phyloP scores from a whole-genome alignment of 2,888 invertebrate species.

The Caenorhabditis sp. region DNA sequence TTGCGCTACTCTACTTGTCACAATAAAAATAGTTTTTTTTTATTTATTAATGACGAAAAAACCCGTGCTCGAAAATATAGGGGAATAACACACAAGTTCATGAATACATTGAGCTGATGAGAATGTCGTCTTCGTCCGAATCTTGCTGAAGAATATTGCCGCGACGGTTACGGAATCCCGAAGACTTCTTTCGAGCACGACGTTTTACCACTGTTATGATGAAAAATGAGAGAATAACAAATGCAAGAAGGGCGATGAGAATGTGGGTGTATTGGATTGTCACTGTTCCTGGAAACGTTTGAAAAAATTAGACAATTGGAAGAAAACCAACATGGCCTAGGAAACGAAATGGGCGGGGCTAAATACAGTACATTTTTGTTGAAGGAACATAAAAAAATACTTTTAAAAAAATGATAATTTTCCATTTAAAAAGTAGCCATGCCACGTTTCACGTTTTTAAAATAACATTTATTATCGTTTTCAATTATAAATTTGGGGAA shows the following conservation, averaged over 20 bases:
- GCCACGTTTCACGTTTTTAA: no score
- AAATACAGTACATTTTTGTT: no score
- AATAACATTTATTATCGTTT: no score
- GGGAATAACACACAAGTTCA: constrained; percentile 17
- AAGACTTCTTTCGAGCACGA: constrained; percentile 30
- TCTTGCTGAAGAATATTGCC: constrained; percentile 45
- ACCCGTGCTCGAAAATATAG: no score
- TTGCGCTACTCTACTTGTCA: neutral
- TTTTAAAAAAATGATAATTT: no score
- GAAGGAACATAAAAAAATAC: no score
- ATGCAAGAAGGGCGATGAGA: constrained; percentile 20
- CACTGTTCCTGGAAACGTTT: constrained; percentile 25
- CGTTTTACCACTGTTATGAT: constrained; percentile 33
- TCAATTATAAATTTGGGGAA: no score
- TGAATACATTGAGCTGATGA: constrained; percentile 67
- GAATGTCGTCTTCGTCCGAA: constrained; percentile 66
- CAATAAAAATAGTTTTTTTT: neutral
- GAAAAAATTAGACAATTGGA: no score
- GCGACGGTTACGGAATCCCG: constrained; percentile 45
- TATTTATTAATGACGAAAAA: constrained; percentile 2
- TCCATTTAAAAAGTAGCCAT: no score
- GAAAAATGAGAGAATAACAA: constrained; percentile 25
- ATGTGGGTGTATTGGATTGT: constrained; percentile 38
- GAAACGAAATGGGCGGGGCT: no score
- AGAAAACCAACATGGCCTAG: no score